A percentile compares a stretch with the other conserved stretches of the same genome.
Evolutionary conservation across 2,113 vertebrate species (phyloP).

Genomic region (Gymnogyps californianus): DNA sequence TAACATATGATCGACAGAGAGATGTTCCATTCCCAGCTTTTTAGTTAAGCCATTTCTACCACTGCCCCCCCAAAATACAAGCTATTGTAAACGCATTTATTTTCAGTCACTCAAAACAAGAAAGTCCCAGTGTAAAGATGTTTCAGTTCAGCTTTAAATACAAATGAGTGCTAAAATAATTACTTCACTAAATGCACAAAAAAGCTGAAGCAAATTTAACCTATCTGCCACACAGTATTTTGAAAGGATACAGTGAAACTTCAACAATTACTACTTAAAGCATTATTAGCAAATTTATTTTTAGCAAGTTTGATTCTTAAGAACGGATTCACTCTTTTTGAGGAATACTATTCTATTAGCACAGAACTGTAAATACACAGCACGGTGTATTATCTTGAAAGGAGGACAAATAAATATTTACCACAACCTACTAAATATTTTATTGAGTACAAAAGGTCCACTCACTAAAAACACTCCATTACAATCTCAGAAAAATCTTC

Average conservation of each 20-base stretch:
- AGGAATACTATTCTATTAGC: not conserved
- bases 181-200: not conserved
- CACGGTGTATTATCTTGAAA: slow-evolving; percentile 6
- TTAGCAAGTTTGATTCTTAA: not conserved
- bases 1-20: slow-evolving; percentile 33
- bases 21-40: not conserved
- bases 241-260: not conserved
- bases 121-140: not conserved
- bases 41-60: not conserved
- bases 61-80: not conserved
- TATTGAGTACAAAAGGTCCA: slow-evolving; percentile 12
- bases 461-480: slow-evolving; percentile 25
- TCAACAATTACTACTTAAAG: not conserved
- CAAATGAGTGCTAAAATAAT: not conserved
- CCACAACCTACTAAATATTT: slow-evolving; percentile 46
- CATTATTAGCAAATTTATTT: not conserved
- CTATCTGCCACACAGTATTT: not conserved
- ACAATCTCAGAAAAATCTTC: not conserved
- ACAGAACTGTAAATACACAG: not conserved
- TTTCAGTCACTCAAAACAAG: not conserved
- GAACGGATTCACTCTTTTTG: not conserved
- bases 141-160: not conserved
- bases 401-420: slow-evolving; percentile 44
- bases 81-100: not conserved
- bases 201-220: not conserved